These are phyloP conservation scores for Petrolisthes manimaculis DNA, from an alignment of 2,888 invertebrate genomes.

Conservation along the genomic window DNA sequence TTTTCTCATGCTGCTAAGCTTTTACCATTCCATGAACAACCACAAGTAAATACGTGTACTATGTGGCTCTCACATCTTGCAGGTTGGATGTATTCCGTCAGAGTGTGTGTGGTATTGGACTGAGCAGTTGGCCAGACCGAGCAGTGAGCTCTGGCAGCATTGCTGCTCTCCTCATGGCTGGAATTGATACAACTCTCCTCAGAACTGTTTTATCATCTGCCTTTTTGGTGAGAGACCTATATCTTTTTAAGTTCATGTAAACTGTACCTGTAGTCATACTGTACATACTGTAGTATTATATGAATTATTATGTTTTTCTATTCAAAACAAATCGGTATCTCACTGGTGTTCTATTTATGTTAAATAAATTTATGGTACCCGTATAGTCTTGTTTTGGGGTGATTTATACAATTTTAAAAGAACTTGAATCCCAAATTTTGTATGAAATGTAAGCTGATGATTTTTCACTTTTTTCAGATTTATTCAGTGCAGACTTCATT, in stretches of 20 bases:
- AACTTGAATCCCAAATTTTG: neutral
- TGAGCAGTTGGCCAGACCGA: slow-evolving; percentile 51
- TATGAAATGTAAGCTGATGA: neutral
- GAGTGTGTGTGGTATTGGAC: slow-evolving; percentile 38
- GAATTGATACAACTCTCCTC: slow-evolving; percentile 32
- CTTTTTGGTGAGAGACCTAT: slow-evolving; percentile 30
- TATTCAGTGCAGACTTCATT: slow-evolving; percentile 14
- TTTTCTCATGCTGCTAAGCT: neutral
- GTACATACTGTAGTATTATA: neutral
- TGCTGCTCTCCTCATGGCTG: slow-evolving; percentile 39
- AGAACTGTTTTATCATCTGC: slow-evolving; percentile 35
- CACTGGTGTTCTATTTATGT: too few species aligned
- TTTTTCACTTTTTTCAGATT: slow-evolving; percentile 5
- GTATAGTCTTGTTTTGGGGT: neutral
- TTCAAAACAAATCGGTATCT: too few species aligned
- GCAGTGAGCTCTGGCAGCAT: slow-evolving; percentile 41
- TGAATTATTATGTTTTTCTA: neutral
- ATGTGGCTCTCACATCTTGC: neutral
- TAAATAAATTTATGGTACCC: too few species aligned
- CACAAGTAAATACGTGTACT: neutral
- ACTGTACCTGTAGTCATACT: neutral
- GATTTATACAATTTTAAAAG: too few species aligned
- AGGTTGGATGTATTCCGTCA: slow-evolving; percentile 33
- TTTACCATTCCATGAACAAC: neutral
- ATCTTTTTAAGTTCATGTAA: neutral